A percentile compares a stretch with the other conserved stretches of the same genome.
Evolutionary conservation across 1,140 invertebrate species (phyloP).

Genomic region (Pteromalus puparum): DNA sequence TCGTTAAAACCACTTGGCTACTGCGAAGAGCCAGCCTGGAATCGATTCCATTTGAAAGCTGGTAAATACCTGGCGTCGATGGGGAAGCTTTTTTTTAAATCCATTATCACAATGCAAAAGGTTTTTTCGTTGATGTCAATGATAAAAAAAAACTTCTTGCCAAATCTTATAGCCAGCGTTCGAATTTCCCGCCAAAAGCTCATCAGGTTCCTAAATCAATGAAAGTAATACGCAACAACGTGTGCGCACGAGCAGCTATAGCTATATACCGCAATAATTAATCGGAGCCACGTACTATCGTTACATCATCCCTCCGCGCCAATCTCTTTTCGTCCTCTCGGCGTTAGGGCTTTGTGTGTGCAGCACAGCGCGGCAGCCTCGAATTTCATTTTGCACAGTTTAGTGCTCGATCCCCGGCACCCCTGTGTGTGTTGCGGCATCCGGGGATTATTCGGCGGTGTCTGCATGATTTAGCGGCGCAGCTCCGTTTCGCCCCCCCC

Average conservation of each 20-base stretch:
- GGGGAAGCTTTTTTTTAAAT: no score
- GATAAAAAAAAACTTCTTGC: no score
- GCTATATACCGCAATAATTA: slow-evolving; percentile 12
- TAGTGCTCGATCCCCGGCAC: background rate
- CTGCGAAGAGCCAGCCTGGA: background rate
- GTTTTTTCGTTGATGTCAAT: no score
- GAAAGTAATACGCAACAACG: background rate
- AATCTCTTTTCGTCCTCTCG: slow-evolving; percentile 1
- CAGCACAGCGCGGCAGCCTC: background rate
- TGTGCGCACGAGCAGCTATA: background rate
- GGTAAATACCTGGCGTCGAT: no score
- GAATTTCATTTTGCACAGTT: slow-evolving; percentile 39
- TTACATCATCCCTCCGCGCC: slow-evolving; percentile 11
- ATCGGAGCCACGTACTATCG: slow-evolving; percentile 8
- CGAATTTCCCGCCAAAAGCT: background rate
- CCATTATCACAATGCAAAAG: no score
- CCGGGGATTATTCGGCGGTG: slow-evolving; percentile 29
- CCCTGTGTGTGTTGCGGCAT: background rate
- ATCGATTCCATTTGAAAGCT: background rate
- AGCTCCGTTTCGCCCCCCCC: background rate
- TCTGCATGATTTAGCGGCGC: slow-evolving; percentile 29
- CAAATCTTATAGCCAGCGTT: no score
- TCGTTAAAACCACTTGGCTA: background rate
- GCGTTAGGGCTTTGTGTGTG: slow-evolving; percentile 9
- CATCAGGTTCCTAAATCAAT: background rate